Base-by-base conservation (phyloP, 2,888 invertebrate species). In the Hydraecia micacea region DNA sequence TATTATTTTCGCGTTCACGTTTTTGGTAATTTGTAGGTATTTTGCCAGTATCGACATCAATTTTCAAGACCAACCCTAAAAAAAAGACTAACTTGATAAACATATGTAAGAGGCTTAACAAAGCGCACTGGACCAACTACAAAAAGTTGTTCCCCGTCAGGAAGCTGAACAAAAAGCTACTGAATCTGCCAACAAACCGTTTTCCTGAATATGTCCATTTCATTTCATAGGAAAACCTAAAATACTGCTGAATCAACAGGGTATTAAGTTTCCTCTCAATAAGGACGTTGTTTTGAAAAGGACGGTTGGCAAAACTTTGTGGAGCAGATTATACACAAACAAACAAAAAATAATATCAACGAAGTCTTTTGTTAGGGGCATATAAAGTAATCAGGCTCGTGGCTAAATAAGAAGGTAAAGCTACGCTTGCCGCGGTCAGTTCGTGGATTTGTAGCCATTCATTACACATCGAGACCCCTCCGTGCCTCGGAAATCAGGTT, bases 81-180 rank as follows among this genome's bases (percentile, higher is more conserved):
- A 55, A 70, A 62, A 66, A 32, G 25, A n/a, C 21, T 63, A 6
- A 15, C 0, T 82, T 65, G 13, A 42, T 39, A 42, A 58, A 52
- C 1, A 32, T 21, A 55, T 7, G 1, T 69, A 76, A 77, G 77
- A 82, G 65, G 65, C 80, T 83, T 80, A 69, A 49, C 25, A 18
- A 60, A 52, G 25, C 36, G 42, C 42, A 83, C 42, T 83, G 83
- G 2, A 70, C 42, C 69, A 49, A 49, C 32, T 32, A 32, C 0
- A 36, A 18, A 68, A 69, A 25, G 42, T 52, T 21, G 25, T 69
- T 52, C 15, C 9, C 1, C n/a, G 4, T n/a, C 58, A 36, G 7
- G 13, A 39, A 70, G 0, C 60, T 70, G 13, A 60, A 60, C 11
- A 39, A 60, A 32, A 36, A n/a, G 25, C 36, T n/a, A 69, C n/a